phyloP scores from a whole-genome alignment of 2,113 vertebrate genomes.

The Pedionomus torquatus region DNA sequence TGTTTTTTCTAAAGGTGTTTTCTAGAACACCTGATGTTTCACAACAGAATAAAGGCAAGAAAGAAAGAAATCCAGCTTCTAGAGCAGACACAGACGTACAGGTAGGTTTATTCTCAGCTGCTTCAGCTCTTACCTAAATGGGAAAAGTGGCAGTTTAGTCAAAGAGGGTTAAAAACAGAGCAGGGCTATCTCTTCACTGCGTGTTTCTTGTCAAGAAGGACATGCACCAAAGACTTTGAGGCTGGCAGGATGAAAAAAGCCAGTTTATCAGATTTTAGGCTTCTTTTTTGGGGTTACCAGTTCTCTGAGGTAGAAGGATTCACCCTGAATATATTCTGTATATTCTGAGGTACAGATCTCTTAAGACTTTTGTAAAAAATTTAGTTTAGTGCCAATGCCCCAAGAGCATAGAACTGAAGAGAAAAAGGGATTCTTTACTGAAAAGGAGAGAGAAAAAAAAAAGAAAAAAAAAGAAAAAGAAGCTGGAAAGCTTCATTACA shows the following conservation, averaged over 20 bases:
- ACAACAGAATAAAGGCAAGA: background rate
- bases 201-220: background rate
- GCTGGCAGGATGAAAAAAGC: fast-evolving
- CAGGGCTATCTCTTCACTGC: background rate
- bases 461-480: too few species aligned
- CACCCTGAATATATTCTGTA: background rate
- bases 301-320: background rate
- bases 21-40: background rate
- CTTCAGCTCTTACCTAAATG: background rate
- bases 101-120: background rate
- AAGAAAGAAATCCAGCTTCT: background rate
- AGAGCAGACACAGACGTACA: background rate
- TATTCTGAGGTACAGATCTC: background rate
- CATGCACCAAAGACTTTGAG: fast-evolving
- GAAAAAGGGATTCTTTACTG: background rate
- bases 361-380: background rate
- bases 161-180: background rate
- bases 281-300: background rate
- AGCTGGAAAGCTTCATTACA: background rate
- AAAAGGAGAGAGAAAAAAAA: too few species aligned
- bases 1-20: background rate
- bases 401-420: background rate
- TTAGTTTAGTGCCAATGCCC: background rate
- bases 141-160: background rate
- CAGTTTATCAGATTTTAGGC: background rate